Base-by-base conservation (phyloP, 2,113 vertebrate species). In the Cryptotis parvus region DNA sequence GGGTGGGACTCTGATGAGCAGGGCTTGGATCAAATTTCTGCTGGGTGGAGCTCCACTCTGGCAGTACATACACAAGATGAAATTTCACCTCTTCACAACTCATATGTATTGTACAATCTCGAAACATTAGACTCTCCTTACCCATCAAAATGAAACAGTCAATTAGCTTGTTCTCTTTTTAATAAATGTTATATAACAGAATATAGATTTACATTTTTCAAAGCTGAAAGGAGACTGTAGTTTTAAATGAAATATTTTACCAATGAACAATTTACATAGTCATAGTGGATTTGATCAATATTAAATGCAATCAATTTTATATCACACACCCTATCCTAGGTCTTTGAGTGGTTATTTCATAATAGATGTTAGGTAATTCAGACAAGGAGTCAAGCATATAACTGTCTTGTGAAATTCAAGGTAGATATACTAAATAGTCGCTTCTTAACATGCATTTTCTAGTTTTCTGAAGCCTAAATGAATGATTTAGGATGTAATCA, bases 401-500 rank as follows among this genome's bases (percentile, higher is more conserved):
- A 84, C 72, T 89, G 6, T 45, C 91, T 15, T 37, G 92, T 92
- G 76, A 20, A 91, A 89, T 27, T 6, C 24, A 69, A 81, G 26
- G 31, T 73, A 94, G 70, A 91, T 2, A 6, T 72, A 91, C 75
- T 27, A 93, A 92, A 66, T 45, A 49, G 26, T 77, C 92, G 88
- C 10, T 35, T 24, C 27, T 86, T 91, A 87, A 41, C 55, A 68
- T 92, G 58, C 24, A 94, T 45, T 91, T 78, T 84, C 72, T 89
- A 61, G 90, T 94, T 45, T 92, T 65, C 58, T 55, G 73, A 45
- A 95, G 92, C 74, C 5, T 4, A 35, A 79, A 94, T 84, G 93
- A 92, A 77, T 73, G 41, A 87, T 95, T 96, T 91, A 96, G 93
- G 63, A 45, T 91, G 68, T 85, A 93, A 97, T 90, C 89, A 94